A percentile compares a stretch with the other conserved stretches of the same genome.
Conservation (phyloP, 2,797 vertebrate species). For the Molossus molossus region DNA sequence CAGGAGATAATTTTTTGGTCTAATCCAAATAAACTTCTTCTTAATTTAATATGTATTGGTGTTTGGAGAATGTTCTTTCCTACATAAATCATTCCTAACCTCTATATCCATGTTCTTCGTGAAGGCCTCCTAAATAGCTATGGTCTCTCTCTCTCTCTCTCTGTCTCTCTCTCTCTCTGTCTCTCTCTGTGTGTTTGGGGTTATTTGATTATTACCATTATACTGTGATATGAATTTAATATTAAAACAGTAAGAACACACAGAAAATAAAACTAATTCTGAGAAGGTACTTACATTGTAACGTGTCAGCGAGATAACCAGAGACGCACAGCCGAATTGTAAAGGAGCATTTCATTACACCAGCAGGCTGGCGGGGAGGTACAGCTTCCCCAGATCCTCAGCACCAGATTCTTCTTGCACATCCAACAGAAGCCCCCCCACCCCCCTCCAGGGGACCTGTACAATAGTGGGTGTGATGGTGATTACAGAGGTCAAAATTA, state of each 20-base stretch:
- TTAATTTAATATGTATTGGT: slow-evolving; percentile 52
- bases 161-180: background rate
- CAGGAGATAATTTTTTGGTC: background rate
- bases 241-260: background rate
- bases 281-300: background rate
- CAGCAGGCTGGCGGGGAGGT: no score
- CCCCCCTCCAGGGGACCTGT: no score
- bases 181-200: background rate
- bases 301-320: no score
- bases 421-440: no score
- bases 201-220: background rate
- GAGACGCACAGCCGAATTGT: no score
- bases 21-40: slow-evolving; percentile 36
- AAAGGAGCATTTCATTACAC: no score
- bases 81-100: slow-evolving; percentile 29
- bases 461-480: no score
- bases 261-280: slow-evolving; percentile 43
- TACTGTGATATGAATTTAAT: slow-evolving; percentile 20
- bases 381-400: no score
- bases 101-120: background rate
- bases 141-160: background rate
- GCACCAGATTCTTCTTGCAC: no score
- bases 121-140: background rate
- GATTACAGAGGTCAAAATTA: no score
- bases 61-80: slow-evolving; percentile 36